A percentile compares a stretch with the other conserved stretches of the same genome.
These are phyloP conservation scores for Torymus auratus DNA, from an alignment of 2,888 invertebrate species.

Conservation along the genomic window DNA sequence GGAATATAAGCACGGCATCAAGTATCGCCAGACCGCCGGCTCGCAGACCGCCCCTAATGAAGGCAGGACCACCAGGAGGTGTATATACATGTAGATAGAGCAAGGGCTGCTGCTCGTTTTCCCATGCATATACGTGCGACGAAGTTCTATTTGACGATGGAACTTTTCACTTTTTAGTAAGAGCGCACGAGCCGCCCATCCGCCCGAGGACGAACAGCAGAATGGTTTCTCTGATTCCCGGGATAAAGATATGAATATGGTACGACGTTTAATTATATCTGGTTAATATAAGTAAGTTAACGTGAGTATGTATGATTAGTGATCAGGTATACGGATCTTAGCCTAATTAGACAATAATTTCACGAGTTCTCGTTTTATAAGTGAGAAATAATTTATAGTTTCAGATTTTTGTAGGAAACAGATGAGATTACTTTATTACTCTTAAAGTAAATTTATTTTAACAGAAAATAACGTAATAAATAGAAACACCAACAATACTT, in stretches of 20 bases:
- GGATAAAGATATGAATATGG: conserved; percentile 64
- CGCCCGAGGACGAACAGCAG: conserved; percentile 70
- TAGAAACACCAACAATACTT: too few relatives aligned
- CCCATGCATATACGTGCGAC: background rate
- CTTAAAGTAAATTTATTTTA: too few relatives aligned
- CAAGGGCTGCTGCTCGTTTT: background rate
- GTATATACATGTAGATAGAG: background rate
- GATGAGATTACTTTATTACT: too few relatives aligned
- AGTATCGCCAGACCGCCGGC: conserved; percentile 69
- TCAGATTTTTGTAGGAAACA: too few relatives aligned
- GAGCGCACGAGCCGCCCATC: conserved; percentile 70
- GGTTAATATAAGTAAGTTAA: too few relatives aligned
- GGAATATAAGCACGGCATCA: conserved; percentile 79
- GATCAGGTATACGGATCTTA: too few relatives aligned
- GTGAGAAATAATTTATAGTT: too few relatives aligned
- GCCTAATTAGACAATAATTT: too few relatives aligned
- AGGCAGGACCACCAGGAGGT: conserved; percentile 57
- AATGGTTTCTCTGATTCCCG: conserved; percentile 67
- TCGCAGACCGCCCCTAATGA: conserved; percentile 60
- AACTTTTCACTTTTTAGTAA: conserved; percentile 64
- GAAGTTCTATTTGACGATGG: too few relatives aligned
- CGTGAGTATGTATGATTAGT: too few relatives aligned
- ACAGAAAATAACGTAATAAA: too few relatives aligned
- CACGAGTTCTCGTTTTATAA: too few relatives aligned
- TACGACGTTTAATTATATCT: background rate